Evolutionary conservation across 2,888 invertebrate species (phyloP).

Genomic region (Allophyes oxyacanthae): DNA sequence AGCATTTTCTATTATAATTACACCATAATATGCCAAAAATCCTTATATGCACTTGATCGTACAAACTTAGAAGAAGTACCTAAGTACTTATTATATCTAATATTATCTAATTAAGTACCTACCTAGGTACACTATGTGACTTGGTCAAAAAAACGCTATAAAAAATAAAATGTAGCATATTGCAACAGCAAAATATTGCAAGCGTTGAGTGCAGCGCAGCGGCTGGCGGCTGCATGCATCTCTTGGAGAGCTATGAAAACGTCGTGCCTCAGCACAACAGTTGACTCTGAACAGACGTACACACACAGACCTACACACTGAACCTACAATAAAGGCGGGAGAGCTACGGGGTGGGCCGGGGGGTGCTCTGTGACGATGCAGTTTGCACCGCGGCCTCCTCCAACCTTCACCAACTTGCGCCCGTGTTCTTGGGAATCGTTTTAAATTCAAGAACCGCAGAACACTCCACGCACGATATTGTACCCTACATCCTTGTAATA

Average conservation of each 20-base stretch:
- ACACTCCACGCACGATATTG: constrained; percentile 72
- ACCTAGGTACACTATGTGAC: too few species aligned
- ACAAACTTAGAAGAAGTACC: too few species aligned
- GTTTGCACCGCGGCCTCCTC: constrained; percentile 88
- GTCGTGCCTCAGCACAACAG: constrained; percentile 84
- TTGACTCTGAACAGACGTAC: constrained; percentile 82
- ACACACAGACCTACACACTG: constrained; percentile 65
- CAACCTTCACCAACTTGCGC: constrained; percentile 88
- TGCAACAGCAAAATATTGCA: constrained; percentile 74
- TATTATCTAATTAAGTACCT: too few species aligned
- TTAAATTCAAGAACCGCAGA: constrained; percentile 88
- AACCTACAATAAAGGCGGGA: constrained; percentile 79
- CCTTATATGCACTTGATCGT: too few species aligned
- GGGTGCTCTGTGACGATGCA: constrained; percentile 84
- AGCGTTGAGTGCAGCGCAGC: constrained; percentile 74
- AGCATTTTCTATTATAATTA: constrained; percentile 44
- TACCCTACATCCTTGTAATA: constrained; percentile 70
- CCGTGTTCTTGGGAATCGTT: constrained; percentile 89
- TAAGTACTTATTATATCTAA: constrained; percentile 12
- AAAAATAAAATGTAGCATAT: constrained; percentile 49
- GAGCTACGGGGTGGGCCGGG: constrained; percentile 68
- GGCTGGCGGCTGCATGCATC: constrained; percentile 65
- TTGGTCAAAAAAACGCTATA: constrained; percentile 50
- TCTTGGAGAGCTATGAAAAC: constrained; percentile 78
- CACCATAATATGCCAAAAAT: too few species aligned